Conservation (phyloP, 2,888 invertebrate species). For the Atherix ibis region DNA sequence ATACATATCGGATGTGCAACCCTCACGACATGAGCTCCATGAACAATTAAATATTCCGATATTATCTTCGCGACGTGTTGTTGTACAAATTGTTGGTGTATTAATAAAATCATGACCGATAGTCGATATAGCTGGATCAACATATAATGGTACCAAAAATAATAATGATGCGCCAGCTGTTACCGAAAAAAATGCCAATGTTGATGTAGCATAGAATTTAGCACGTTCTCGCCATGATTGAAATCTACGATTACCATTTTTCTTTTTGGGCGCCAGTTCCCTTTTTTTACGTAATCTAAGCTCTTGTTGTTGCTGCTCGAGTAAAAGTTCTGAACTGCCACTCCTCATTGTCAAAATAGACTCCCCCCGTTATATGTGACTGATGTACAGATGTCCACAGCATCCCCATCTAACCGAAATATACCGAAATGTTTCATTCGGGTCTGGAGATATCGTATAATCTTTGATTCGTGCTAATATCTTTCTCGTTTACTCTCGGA, state of each 20-base stretch:
- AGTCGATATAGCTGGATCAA: conserved; percentile 78
- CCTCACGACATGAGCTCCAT: conserved; percentile 82
- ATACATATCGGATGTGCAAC: conserved; percentile 69
- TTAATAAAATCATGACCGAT: conserved; percentile 76
- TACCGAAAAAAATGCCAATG: conserved; percentile 52
- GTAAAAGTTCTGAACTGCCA: conserved; percentile 62
- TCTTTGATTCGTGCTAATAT: neutral
- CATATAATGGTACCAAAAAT: conserved; percentile 58
- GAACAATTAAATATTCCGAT: conserved; percentile 78
- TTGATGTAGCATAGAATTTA: conserved; percentile 53
- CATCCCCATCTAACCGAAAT: conserved; percentile 17
- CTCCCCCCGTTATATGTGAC: conserved; percentile 17
- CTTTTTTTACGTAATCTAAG: conserved; percentile 46
- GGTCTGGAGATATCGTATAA: neutral
- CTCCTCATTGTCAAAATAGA: conserved; percentile 42
- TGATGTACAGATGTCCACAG: conserved; percentile 18
- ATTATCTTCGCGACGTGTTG: conserved; percentile 66
- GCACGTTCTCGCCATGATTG: conserved; percentile 47
- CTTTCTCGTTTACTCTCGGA: too few relatives aligned
- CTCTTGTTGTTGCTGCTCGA: conserved; percentile 58
- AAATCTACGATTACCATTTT: conserved; percentile 37
- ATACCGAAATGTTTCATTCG: conserved; percentile 9
- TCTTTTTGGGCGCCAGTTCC: conserved; percentile 39
- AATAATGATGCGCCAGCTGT: conserved; percentile 55
- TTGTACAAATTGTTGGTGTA: conserved; percentile 67